Evolutionary conservation across 2,888 invertebrate genomes (phyloP), one percentile per base, ranked within the genome.

Genomic region (Sylvicola cinctus): DNA sequence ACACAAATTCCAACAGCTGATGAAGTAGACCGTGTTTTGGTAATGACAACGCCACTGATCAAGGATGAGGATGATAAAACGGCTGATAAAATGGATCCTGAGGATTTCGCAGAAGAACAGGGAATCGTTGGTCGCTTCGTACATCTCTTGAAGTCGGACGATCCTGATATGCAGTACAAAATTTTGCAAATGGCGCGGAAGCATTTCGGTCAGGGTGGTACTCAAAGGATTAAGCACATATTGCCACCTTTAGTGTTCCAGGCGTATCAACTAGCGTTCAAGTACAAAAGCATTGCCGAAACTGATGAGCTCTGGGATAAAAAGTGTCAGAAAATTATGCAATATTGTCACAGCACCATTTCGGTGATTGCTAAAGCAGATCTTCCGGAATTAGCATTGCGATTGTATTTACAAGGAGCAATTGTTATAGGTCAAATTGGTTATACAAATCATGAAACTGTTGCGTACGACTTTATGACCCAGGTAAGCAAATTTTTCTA

Each of bases 271-370:
- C 63, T 96, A 31, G 85, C 91, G 1, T 79, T 76, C 52, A 72
- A 74, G 35, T 95, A 90, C 50, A 75, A 75, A 51, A 66, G 70
- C 11, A 63, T 78, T 12, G 67, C 71, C 38, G 73, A 79, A 8
- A 70, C 84, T 74, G 95, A 96, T 53, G 85, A 85, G 35, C 84
- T 90, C 65, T 98, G 96, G 95, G 87, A 93, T 56, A 93, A 90
- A 58, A 96, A 98, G 53, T 90, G 95, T 48, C 83, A 85, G 54
- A 96, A 95, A 60, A 91, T 98, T 43, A 88, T 98, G 63, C 88
- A 95, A 59, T 96, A 95, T 55, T 95, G 91, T 50, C 93, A 93
- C 54, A 81, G 87, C 47, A 95, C 93, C 1, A 88, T 98, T 47
- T 80, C 78, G 16, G 84, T 85, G 38, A 62, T 98, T 33, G 87